These are phyloP conservation scores for Drosophila repleta DNA, from an alignment of 1,140 invertebrate genomes.

Conservation along the genomic window DNA sequence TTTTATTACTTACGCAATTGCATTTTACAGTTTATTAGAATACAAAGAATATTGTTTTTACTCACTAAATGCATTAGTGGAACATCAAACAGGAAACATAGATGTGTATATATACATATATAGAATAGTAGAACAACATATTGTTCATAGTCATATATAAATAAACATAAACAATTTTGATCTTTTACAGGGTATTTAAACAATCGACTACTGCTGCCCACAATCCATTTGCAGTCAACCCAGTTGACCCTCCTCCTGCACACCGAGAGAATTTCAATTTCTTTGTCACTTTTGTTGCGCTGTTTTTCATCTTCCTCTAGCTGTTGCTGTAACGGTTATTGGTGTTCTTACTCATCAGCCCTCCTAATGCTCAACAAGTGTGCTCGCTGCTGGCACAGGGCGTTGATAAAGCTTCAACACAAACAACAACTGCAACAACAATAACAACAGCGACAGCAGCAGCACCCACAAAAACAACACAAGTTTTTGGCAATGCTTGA, in stretches of 20 bases:
- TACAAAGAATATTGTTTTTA: too few relatives aligned
- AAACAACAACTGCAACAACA: slow-evolving; percentile 27
- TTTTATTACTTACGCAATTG: too few relatives aligned
- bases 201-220: slow-evolving; percentile 11
- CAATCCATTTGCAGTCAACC: neutral
- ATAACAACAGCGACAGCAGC: slow-evolving; percentile 1
- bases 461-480: slow-evolving; percentile 1
- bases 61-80: too few relatives aligned
- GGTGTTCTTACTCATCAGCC: slow-evolving; percentile 17
- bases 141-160: too few relatives aligned
- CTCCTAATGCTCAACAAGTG: slow-evolving; percentile 49
- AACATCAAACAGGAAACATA: too few relatives aligned
- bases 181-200: slow-evolving; percentile 1
- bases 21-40: too few relatives aligned
- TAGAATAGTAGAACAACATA: too few relatives aligned
- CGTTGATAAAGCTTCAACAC: slow-evolving; percentile 43
- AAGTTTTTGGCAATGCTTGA: slow-evolving; percentile 38
- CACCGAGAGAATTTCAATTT: slow-evolving; percentile 72
- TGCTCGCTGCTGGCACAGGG: slow-evolving; percentile 22
- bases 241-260: slow-evolving; percentile 8
- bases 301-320: slow-evolving; percentile 27
- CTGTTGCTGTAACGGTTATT: slow-evolving; percentile 47
- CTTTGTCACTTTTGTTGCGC: slow-evolving; percentile 61
- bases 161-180: too few relatives aligned
- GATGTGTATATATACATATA: too few relatives aligned